These are phyloP conservation scores for Takifugu bimaculatus DNA, from an alignment of 2,113 vertebrate genomes.

Conservation along the genomic window DNA sequence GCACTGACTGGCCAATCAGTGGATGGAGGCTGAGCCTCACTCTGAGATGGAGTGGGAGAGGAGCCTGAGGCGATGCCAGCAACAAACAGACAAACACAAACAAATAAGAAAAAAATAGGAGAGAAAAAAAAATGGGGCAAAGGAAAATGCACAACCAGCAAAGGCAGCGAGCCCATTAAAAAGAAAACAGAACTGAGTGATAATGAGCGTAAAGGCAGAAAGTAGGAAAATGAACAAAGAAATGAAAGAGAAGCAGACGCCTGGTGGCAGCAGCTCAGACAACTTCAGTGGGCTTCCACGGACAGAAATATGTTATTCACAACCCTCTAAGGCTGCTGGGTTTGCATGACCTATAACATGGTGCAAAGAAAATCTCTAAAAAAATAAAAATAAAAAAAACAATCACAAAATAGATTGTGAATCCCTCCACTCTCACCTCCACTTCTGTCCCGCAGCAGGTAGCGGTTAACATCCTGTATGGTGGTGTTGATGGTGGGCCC, in stretches of 20 bases:
- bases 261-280: slow-evolving; percentile 18
- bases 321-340: not conserved
- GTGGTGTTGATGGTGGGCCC: slow-evolving; percentile 96
- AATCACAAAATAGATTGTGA: not conserved
- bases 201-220: slow-evolving; percentile 42
- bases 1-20: slow-evolving; percentile 90
- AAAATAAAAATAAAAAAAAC: not conserved
- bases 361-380: not conserved
- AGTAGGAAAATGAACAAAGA: slow-evolving; percentile 43
- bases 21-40: slow-evolving; percentile 87
- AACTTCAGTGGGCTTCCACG: not conserved
- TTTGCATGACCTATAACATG: not conserved
- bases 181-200: slow-evolving; percentile 24
- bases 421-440: slow-evolving; percentile 75
- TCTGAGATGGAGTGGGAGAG: slow-evolving; percentile 88
- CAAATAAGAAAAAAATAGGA: slow-evolving; percentile 55
- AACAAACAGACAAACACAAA: slow-evolving; percentile 55
- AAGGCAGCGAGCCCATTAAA: slow-evolving; percentile 33
- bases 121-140: slow-evolving; percentile 58
- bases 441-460: slow-evolving; percentile 87
- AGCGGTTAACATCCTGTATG: slow-evolving; percentile 96
- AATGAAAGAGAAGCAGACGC: slow-evolving; percentile 42
- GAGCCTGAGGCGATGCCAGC: slow-evolving; percentile 74
- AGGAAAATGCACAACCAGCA: slow-evolving; percentile 51
- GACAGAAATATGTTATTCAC: not conserved